Percentiles rank a stretch among this genome's conserved stretches.
phyloP scores from a whole-genome alignment of 2,797 vertebrate species.

The Tokudaia muenninki region DNA sequence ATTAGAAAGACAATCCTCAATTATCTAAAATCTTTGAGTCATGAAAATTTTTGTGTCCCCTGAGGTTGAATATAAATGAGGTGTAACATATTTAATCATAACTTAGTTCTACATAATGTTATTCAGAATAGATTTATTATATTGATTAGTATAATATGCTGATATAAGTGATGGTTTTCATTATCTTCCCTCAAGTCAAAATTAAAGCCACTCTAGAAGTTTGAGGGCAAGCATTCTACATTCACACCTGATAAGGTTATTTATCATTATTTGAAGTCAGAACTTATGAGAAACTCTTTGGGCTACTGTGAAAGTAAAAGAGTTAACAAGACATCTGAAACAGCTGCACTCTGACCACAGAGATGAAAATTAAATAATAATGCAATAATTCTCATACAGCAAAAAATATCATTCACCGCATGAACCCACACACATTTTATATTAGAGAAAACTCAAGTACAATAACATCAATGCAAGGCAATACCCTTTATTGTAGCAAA shows the following conservation, averaged over 20 bases:
- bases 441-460: not conserved
- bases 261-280: not conserved
- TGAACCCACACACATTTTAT: not conserved
- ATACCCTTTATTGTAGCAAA: not conserved
- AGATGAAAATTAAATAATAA: not conserved
- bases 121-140: conserved; percentile 13
- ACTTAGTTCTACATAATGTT: not conserved
- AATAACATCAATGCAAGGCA: not conserved
- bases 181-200: not conserved
- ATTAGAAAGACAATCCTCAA: not conserved
- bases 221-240: not conserved
- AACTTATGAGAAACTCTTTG: not conserved
- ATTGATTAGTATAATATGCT: conserved; percentile 36
- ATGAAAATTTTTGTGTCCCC: not conserved
- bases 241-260: not conserved
- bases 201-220: not conserved
- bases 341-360: not conserved
- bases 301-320: not conserved
- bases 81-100: not conserved
- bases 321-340: not conserved
- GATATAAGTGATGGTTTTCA: not conserved
- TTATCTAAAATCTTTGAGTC: not conserved
- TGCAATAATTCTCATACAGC: not conserved
- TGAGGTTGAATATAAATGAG: not conserved
- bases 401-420: not conserved